Percentiles rank a stretch among this genome's conserved stretches.
Evolutionary conservation across 1,140 invertebrate genomes (phyloP).

Genomic region (Homarus americanus): DNA sequence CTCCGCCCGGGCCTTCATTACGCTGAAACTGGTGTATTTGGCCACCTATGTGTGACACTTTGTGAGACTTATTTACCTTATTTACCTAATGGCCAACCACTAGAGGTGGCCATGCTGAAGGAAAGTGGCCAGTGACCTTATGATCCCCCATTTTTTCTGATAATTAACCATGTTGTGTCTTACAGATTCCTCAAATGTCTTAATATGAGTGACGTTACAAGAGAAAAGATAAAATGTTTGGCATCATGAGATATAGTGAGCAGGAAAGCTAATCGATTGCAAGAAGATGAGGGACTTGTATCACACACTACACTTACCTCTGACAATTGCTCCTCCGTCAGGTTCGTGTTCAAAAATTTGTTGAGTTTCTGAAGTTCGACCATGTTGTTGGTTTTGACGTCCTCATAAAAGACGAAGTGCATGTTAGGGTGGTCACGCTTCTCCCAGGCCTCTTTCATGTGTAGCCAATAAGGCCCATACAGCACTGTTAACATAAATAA

Average conservation of each 20-base stretch:
- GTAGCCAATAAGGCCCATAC: neutral
- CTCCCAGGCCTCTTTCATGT: slow-evolving; percentile 83
- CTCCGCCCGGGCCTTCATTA: slow-evolving; percentile 62
- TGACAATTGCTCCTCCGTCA: neutral
- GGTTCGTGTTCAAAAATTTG: neutral
- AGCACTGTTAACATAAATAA: neutral
- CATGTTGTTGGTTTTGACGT: slow-evolving; percentile 82
- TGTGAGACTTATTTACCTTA: too few species aligned
- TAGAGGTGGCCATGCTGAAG: neutral
- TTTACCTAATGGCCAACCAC: slow-evolving; percentile 33
- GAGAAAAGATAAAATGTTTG: neutral
- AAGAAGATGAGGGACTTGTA: too few species aligned
- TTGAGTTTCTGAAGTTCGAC: neutral
- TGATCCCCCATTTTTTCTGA: neutral
- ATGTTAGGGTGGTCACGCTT: slow-evolving; percentile 86
- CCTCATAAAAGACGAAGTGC: slow-evolving; percentile 90
- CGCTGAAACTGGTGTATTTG: slow-evolving; percentile 60
- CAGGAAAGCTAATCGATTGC: too few species aligned
- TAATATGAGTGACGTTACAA: too few species aligned
- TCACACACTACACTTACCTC: slow-evolving; percentile 12
- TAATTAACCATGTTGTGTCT: neutral
- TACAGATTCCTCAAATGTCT: too few species aligned
- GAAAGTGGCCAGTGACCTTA: too few species aligned
- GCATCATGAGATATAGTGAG: neutral
- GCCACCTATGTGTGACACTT: too few species aligned